Conservation (phyloP, 2,113 vertebrate genomes). For the Euleptes europaea region DNA sequence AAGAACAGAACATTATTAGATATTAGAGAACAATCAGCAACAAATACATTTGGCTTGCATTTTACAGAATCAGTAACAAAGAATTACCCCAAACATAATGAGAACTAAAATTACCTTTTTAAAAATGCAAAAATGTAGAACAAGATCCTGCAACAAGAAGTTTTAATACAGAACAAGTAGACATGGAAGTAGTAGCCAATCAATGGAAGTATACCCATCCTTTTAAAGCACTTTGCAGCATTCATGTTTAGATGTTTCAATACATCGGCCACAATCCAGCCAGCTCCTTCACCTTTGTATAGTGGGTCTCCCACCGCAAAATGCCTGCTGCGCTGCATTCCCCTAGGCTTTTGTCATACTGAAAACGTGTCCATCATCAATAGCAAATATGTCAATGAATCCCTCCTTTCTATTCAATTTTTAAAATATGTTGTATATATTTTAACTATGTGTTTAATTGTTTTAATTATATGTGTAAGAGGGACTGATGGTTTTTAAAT, state of each 20-base stretch:
- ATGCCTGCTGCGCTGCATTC: neutral
- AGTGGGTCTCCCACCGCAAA: neutral
- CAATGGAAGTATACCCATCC: neutral
- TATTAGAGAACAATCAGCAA: conserved; percentile 10
- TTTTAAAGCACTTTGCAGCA: neutral
- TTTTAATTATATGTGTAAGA: no score
- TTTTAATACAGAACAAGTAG: neutral
- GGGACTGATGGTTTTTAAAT: no score
- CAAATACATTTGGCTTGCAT: conserved; percentile 39
- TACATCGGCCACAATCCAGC: neutral
- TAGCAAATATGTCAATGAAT: neutral
- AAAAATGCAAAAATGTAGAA: conserved; percentile 40
- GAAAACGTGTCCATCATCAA: neutral
- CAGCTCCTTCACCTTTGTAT: neutral
- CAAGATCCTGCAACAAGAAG: conserved; percentile 2
- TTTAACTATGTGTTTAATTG: no score
- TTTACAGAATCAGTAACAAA: conserved; percentile 39
- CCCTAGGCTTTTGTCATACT: neutral
- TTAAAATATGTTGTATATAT: no score
- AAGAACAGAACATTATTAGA: neutral
- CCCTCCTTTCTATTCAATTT: no score
- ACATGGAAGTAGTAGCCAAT: neutral
- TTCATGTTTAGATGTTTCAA: neutral
- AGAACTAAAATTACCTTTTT: conserved; percentile 22
- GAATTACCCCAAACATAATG: conserved; percentile 21